Evolutionary conservation across 1,140 invertebrate genomes (phyloP).

Genomic region (Drosophila bocki): DNA sequence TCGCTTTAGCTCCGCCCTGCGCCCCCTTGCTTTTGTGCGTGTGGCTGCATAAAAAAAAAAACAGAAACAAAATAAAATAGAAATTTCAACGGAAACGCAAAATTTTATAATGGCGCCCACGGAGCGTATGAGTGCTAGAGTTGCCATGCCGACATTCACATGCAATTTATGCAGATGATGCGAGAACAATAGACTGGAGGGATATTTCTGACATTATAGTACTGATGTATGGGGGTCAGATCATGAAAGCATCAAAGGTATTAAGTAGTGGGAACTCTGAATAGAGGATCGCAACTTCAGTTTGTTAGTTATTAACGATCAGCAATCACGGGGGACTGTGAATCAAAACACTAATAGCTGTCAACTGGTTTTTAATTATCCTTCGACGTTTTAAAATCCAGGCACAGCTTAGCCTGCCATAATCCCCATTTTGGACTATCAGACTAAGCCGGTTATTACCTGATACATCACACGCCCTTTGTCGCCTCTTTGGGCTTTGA

Average conservation of each 20-base stretch:
- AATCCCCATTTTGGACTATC: slow-evolving; percentile 46
- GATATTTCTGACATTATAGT: neutral
- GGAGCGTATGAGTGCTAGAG: slow-evolving; percentile 44
- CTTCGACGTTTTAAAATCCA: neutral
- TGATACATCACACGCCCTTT: slow-evolving; percentile 52
- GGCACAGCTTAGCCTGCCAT: slow-evolving; percentile 30
- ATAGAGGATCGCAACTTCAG: neutral
- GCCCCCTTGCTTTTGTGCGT: slow-evolving; percentile 21
- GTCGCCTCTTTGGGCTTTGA: slow-evolving; percentile 16
- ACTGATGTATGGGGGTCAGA: slow-evolving; percentile 4
- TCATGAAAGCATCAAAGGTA: neutral
- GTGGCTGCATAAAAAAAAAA: neutral
- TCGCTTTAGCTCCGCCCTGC: slow-evolving; percentile 10
- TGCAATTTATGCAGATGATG: slow-evolving; percentile 36
- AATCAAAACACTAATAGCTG: neutral
- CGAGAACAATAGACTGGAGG: slow-evolving; percentile 16
- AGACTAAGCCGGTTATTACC: slow-evolving; percentile 46
- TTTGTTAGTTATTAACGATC: neutral
- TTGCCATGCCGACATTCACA: slow-evolving; percentile 38
- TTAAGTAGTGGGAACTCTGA: neutral
- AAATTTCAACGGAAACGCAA: slow-evolving; percentile 59
- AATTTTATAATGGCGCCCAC: slow-evolving; percentile 60
- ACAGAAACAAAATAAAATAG: slow-evolving; percentile 46
- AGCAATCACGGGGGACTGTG: no score
- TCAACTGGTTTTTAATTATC: slow-evolving; percentile 11